Base-by-base conservation (phyloP, 2,113 vertebrate species). In the Ciconia maguari region DNA sequence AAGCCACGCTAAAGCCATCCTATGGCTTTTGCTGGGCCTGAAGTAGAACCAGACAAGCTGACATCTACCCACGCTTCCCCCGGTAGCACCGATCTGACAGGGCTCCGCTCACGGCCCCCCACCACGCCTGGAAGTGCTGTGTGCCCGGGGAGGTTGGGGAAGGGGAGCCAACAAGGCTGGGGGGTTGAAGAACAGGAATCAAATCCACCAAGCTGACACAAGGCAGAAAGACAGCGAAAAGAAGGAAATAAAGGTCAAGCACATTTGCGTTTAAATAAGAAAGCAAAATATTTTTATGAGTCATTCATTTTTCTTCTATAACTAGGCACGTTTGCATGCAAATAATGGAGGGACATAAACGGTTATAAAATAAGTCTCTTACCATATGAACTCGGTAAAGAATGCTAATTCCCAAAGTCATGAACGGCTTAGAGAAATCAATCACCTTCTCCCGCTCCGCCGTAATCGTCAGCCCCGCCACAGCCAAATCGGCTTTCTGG, bases 391-490 rank as follows among this genome's bases (percentile, higher is more conserved):
- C 99, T 46, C 99, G 98, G 97, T 99, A 99, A 98, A 99, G 99
- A 96, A 99, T 99, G 98, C 99, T 99, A 93, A 99, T 99, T 78
- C 99, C 99, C 97, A 99, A 97, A 95, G 99, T 99, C 99, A 99
- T 99, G 98, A 99, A 99, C 3, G 99, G 99, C 96, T 99, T 99
- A 58, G 99, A 99, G 98, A 99, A 99, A 98, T 99, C 99, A 61
- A 99, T 99, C 98, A 99, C 99, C 97, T 99, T 99, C 98, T 99
- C 99, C 21, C 99, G 97, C 97, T 99, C 99, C 0, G 99, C 99
- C 1, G 99, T 99, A 91, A 99, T 99, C 75, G 99, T 99, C 94
- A 99, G 98, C 80, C 99, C 99, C 0, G 99, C 99, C 66, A 99
- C 99, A 3, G 99, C 99, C 98, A 99, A 95, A 60, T 99, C 99